A percentile compares a stretch with the other conserved stretches of the same genome.
Evolutionary conservation across 2,888 invertebrate species (phyloP).

Genomic region (Pardosa pseudoannulata): DNA sequence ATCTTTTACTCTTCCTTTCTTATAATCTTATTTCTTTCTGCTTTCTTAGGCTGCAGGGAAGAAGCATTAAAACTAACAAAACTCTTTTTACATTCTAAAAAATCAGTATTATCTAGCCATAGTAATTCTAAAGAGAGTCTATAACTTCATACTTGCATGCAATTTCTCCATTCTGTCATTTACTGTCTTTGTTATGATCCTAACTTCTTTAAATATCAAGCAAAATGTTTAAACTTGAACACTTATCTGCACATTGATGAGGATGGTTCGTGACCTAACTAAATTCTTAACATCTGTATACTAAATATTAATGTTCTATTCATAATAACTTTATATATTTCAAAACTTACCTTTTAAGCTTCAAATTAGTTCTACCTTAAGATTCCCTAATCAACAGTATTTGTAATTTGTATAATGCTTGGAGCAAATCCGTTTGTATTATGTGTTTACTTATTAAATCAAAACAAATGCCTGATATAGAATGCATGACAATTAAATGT

Average conservation of each 20-base stretch:
- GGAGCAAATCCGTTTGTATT: too few relatives aligned
- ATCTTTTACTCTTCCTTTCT: background rate
- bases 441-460: too few relatives aligned
- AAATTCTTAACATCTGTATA: too few relatives aligned
- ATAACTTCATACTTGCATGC: slow-evolving; percentile 7
- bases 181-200: slow-evolving; percentile 1
- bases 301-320: background rate
- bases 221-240: background rate
- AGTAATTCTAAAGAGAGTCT: slow-evolving; percentile 34
- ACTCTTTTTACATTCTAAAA: slow-evolving; percentile 72
- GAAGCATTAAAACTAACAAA: slow-evolving; percentile 74
- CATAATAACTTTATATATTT: too few relatives aligned
- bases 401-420: background rate
- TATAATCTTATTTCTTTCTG: slow-evolving; percentile 62
- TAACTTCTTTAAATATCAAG: slow-evolving; percentile 32
- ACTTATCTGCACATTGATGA: too few relatives aligned
- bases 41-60: slow-evolving; percentile 74
- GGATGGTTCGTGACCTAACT: too few relatives aligned
- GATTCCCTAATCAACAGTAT: too few relatives aligned
- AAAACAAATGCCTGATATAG: background rate
- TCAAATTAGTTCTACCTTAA: too few relatives aligned
- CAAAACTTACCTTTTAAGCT: too few relatives aligned
- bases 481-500: slow-evolving; percentile 47
- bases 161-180: slow-evolving; percentile 14
- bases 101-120: slow-evolving; percentile 29